These are phyloP conservation scores for Bombyx huttoni DNA, from an alignment of 2,888 invertebrate genomes.

Conservation along the genomic window DNA sequence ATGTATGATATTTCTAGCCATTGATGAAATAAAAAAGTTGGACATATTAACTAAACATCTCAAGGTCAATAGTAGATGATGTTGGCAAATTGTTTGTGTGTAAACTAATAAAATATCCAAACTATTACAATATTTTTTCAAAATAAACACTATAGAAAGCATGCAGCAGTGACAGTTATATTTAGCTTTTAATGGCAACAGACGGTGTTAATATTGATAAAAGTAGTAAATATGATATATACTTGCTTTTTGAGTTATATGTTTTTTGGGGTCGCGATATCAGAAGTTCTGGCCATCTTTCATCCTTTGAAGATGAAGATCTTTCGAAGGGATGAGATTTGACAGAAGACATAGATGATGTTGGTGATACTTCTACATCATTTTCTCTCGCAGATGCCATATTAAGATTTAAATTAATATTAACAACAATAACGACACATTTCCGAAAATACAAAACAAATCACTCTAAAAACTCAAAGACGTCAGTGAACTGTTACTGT, in stretches of 20 bases:
- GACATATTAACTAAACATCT: too few relatives aligned
- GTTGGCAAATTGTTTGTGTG: too few relatives aligned
- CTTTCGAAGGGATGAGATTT: conserved; percentile 43
- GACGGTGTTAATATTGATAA: background rate
- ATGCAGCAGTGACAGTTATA: too few relatives aligned
- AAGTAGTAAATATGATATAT: background rate
- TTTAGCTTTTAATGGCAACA: too few relatives aligned
- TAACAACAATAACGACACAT: conserved; percentile 25
- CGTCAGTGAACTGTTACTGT: background rate
- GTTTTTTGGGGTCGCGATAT: conserved; percentile 57
- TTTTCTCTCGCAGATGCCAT: conserved; percentile 52
- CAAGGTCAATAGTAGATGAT: too few relatives aligned
- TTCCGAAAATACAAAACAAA: conserved; percentile 10
- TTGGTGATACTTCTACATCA: conserved; percentile 38
- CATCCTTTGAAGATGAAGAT: conserved; percentile 49
- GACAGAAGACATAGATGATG: conserved; percentile 44
- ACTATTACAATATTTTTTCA: background rate
- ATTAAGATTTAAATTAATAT: conserved; percentile 10
- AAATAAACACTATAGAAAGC: background rate
- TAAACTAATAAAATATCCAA: too few relatives aligned
- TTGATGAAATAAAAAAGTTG: too few relatives aligned
- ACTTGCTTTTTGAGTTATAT: conserved; percentile 12
- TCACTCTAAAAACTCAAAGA: conserved; percentile 5
- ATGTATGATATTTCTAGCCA: too few relatives aligned
- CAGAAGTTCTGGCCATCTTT: conserved; percentile 67